Evolutionary conservation across 2,888 invertebrate genomes (phyloP), one percentile per base, ranked within the genome.

Genomic region (Drosophila meridionalis): DNA sequence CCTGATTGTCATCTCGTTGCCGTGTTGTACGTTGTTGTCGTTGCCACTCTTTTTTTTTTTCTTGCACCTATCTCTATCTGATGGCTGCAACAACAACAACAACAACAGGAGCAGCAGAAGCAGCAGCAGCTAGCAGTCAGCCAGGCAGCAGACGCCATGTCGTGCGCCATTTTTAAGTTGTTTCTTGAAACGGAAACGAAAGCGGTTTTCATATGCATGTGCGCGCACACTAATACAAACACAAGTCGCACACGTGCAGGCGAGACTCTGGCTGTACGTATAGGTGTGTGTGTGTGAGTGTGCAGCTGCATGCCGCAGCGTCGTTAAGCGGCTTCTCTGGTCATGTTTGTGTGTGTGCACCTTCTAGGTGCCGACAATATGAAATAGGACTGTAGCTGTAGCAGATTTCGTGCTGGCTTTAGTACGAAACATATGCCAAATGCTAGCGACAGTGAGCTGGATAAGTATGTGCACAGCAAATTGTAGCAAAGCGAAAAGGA

Each of bases 141-240:
- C 26, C 52, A 79, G 45, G 47, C 48, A 61, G 67, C 63, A 78
- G 87, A 73, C 84, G 69, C 75, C 78, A 76, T 78, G 81, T 73
- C 82, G 83, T 83, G 87, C 76, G 82, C 89, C 82, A 83, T 87
- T 90, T 90, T 90, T 76, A 78, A 90, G 86, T 83, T 88, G 79
- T 79, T 80, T 75, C 80, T 87, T 85, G 83, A 80, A 85, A 89
- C 90, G 88, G 87, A 87, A 89, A 90, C 89, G 90, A 85, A 85
- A 89, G 90, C 88, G 88, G 89, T 90, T 90, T 87, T 87, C 73
- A 82, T 83, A 90, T 89, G 90, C 87, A 90, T 86, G 80, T 86
- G 72, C 71, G 82, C 75, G 57, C 66, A 69, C 71, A 83, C 80
- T 47, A 59, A 75, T 50, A 48, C 72, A 57, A 47, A 55, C 48